Conservation (phyloP, 2,888 invertebrate genomes). For the Phaonia tiefii region DNA sequence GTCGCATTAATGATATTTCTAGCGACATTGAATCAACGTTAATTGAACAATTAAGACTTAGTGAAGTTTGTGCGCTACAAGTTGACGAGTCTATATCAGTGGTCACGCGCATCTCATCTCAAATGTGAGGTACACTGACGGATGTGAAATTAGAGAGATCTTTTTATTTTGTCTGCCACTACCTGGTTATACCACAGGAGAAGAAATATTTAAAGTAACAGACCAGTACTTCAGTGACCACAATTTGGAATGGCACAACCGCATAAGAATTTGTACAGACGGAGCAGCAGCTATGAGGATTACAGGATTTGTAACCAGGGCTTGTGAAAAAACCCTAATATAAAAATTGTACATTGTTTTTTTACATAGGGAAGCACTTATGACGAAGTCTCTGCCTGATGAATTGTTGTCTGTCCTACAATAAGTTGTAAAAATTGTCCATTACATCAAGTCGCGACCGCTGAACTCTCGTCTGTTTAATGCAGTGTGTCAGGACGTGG, state of each 20-base stretch:
- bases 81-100: not conserved
- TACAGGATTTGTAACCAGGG: constrained; percentile 15
- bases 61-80: not conserved
- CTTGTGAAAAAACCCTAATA: no score
- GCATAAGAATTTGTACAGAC: constrained; percentile 28
- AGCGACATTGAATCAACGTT: constrained; percentile 2
- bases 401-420: constrained; percentile 32
- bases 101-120: constrained; percentile 5
- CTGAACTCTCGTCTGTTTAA: constrained; percentile 18
- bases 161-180: no score
- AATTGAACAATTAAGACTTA: constrained; percentile 14
- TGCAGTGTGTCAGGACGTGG: not conserved
- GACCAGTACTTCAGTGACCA: no score
- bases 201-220: no score
- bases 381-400: constrained; percentile 33
- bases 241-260: constrained; percentile 30
- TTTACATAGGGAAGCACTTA: constrained; percentile 8
- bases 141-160: no score
- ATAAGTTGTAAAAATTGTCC: constrained; percentile 22
- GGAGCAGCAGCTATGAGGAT: constrained; percentile 23
- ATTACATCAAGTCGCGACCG: constrained; percentile 23
- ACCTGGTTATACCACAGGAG: no score
- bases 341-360: constrained; percentile 19
- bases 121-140: not conserved
- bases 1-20: no score